Base-by-base conservation (phyloP, 2,113 vertebrate species). In the Spilogale gracilis region DNA sequence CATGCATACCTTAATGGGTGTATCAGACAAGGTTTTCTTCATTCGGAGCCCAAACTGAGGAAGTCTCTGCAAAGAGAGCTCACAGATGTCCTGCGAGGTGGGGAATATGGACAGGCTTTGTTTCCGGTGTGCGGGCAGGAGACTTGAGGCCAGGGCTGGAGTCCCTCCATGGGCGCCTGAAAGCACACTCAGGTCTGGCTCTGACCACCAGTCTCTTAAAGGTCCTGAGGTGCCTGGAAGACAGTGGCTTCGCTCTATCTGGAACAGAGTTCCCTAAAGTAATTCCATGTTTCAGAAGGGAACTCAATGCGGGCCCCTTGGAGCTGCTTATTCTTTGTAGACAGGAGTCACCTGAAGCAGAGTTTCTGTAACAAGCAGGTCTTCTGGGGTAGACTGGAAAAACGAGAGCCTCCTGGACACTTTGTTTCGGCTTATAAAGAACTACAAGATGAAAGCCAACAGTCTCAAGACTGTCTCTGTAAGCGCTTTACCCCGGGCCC, bases 61-160 rank as follows among this genome's bases (percentile, higher is more conserved):
- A 43, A 48, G n/a, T 0, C 67, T 58, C 43, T 54, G 76, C 4
- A 0, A 0, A 61, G 60, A 10, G 5, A 25, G 2, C 10, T 20
- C 67, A 0, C 0, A 0, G 25, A 43, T 0, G 25, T 27, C 38
- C 23, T 14, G 3, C 32, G 18, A 43, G 0, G 9, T 2, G 6
- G 4, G 27, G 16, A 6, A 9, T 1, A 18, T 14, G 32, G 0
- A n/a, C 9, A 0, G 1, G n/a, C 32, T 87, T 54, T 32, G 14
- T 43, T 65, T 38, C 56, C 48, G 2, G 21, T 17, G 32, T 80
- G n/a, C 38, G 2, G 67, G 3, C 43, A 38, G 71, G 83, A 79
- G 38, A 9, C 23, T 11, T 10, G 4, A 32, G 65, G 25, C 3
- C 2, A 0, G 17, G 17, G 0, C 0, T 1, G 43, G 48, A 74